Evolutionary conservation across 2,888 invertebrate genomes (phyloP).

Genomic region (Papilio protenor): DNA sequence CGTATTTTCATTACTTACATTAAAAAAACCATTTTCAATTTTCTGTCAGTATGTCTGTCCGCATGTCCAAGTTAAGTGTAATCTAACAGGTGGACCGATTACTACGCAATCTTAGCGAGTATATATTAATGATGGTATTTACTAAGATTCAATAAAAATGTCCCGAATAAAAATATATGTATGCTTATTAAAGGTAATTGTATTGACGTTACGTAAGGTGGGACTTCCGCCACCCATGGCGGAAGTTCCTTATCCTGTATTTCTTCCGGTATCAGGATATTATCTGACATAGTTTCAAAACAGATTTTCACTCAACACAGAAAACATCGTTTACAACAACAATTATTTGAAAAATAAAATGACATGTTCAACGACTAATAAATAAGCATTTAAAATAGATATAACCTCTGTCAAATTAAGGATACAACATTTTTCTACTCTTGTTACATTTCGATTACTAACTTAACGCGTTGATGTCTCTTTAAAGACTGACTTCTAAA

Average conservation of each 20-base stretch:
- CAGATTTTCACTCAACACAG: background rate
- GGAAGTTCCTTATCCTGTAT: background rate
- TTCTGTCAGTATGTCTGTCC: no score
- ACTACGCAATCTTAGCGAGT: no score
- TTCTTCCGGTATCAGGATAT: background rate
- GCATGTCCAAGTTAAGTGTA: no score
- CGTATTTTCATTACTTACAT: no score
- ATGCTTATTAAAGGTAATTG: background rate
- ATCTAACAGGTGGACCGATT: no score
- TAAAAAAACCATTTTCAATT: no score
- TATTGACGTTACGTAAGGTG: background rate
- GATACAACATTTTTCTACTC: no score
- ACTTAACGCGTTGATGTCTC: slow-evolving; percentile 37
- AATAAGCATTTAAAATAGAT: no score
- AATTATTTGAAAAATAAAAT: background rate
- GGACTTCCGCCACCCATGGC: no score
- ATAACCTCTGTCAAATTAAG: no score
- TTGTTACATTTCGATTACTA: background rate
- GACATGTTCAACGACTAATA: no score
- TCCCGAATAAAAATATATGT: background rate
- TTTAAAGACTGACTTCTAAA: background rate
- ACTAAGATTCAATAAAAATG: background rate
- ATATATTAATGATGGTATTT: background rate
- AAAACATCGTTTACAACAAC: background rate
- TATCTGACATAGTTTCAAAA: background rate